Evolutionary conservation across 2,113 vertebrate species (phyloP).

Genomic region (Myodes glareolus): DNA sequence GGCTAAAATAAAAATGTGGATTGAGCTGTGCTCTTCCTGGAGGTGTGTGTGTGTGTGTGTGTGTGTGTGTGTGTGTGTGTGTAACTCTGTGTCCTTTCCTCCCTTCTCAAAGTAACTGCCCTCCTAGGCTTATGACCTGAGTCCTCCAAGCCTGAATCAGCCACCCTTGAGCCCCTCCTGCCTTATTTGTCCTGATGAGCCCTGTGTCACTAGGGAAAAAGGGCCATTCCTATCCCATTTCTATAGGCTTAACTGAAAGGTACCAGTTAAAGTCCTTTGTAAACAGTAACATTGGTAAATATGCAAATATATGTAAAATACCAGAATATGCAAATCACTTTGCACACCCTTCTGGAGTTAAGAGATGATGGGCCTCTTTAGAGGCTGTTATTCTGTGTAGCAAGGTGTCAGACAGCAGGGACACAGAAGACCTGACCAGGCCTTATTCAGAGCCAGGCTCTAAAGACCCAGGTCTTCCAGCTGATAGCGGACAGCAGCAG

Average conservation of each 20-base stretch:
- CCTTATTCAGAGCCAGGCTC: neutral
- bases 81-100: neutral
- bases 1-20: neutral
- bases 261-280: neutral
- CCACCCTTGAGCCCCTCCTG: neutral
- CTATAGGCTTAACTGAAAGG: neutral
- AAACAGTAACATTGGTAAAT: neutral
- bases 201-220: too few species aligned
- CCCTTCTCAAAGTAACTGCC: neutral
- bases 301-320: neutral
- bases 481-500: neutral
- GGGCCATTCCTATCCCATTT: neutral
- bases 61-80: neutral
- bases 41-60: neutral
- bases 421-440: neutral
- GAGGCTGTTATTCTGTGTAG: too few species aligned
- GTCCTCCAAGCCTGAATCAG: accelerated
- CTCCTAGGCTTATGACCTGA: neutral
- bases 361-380: accelerated
- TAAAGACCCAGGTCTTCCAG: neutral
- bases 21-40: neutral
- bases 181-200: neutral
- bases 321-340: neutral
- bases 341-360: neutral
- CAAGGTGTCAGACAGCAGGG: neutral